Conservation (phyloP, 2,797 vertebrate genomes). For the Tangara arthus region DNA sequence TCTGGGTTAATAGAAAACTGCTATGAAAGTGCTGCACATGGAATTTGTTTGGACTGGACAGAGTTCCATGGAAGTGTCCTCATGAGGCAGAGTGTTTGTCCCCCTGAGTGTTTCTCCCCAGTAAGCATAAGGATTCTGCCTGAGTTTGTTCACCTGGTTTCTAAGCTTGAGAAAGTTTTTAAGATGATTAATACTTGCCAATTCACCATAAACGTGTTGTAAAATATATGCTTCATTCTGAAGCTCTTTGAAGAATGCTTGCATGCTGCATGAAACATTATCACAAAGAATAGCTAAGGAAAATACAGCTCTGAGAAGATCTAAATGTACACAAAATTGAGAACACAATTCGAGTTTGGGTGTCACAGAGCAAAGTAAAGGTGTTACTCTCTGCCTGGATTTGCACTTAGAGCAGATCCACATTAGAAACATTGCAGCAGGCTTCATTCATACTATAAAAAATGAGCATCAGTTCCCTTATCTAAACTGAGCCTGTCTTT, state of each 20-base stretch:
- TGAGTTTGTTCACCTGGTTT: neutral
- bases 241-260: neutral
- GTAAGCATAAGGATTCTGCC: neutral
- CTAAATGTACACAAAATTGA: slow-evolving; percentile 23
- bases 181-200: neutral
- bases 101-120: neutral
- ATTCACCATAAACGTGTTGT: neutral
- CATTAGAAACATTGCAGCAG: slow-evolving; percentile 28
- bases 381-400: slow-evolving; percentile 14
- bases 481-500: slow-evolving; percentile 52
- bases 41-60: neutral
- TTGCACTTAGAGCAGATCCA: neutral
- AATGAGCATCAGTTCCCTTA: slow-evolving; percentile 20
- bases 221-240: neutral
- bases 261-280: neutral
- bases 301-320: neutral
- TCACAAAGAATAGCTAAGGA: neutral
- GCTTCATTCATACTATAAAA: slow-evolving; percentile 32
- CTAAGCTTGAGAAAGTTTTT: neutral
- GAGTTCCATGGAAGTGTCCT: neutral
- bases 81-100: neutral
- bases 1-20: neutral
- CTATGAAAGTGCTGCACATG: neutral
- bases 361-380: slow-evolving; percentile 42
- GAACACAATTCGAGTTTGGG: slow-evolving; percentile 11